Evolutionary conservation across 1,140 invertebrate species (phyloP).

Genomic region (Papilio dardanus): DNA sequence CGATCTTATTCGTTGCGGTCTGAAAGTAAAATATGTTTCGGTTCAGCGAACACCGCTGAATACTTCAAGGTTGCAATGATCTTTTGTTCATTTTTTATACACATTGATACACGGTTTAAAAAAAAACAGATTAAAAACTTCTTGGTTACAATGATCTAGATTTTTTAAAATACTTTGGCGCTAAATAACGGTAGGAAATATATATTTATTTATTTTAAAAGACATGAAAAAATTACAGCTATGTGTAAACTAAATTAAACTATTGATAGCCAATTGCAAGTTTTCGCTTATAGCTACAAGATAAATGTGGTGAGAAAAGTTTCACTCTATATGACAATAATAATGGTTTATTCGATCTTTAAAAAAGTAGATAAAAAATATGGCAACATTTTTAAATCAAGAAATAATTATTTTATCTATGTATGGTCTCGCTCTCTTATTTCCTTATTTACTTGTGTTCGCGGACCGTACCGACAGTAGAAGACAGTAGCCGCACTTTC

Average conservation of each 20-base stretch:
- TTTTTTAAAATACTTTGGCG: background rate
- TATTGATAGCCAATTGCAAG: too few relatives aligned
- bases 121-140: conserved; percentile 3
- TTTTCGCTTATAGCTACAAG: too few relatives aligned
- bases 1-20: conserved; percentile 41
- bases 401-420: background rate
- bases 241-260: too few relatives aligned
- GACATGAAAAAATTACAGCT: too few relatives aligned
- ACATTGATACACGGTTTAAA: background rate
- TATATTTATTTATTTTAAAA: too few relatives aligned
- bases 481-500: conserved; percentile 4
- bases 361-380: too few relatives aligned
- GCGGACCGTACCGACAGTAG: background rate
- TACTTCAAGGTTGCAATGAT: conserved; percentile 30
- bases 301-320: too few relatives aligned
- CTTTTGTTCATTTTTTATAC: background rate
- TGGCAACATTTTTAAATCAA: background rate
- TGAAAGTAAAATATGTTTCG: conserved; percentile 38
- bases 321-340: too few relatives aligned
- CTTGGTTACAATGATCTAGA: background rate
- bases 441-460: background rate
- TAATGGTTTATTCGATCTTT: too few relatives aligned
- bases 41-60: conserved; percentile 26
- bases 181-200: background rate
- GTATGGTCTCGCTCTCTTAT: conserved; percentile 1